phyloP scores from a whole-genome alignment of 2,797 vertebrate species.

The Zenarchopterus dispar region DNA sequence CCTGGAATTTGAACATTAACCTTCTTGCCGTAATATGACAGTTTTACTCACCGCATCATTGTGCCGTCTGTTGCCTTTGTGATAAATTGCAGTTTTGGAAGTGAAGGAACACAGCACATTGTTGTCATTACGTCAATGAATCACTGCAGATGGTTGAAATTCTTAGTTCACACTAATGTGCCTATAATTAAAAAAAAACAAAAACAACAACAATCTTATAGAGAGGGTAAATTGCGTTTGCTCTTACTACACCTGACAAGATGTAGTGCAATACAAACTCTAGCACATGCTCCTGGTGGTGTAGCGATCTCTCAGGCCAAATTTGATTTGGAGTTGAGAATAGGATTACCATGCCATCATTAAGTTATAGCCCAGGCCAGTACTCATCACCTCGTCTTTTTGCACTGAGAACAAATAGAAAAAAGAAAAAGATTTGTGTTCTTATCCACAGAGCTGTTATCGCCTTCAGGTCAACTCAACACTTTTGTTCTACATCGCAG shows the following conservation, averaged over 20 bases:
- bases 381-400: conserved; percentile 4
- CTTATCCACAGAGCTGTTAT: conserved; percentile 18
- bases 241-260: conserved; percentile 3
- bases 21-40: too few relatives aligned
- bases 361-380: conserved; percentile 22
- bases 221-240: conserved; percentile 2
- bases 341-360: conserved; percentile 10
- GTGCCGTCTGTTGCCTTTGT: too few relatives aligned
- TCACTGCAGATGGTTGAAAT: too few relatives aligned
- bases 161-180: not conserved
- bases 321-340: conserved; percentile 34
- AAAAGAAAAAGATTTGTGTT: conserved; percentile 10
- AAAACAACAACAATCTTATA: not conserved
- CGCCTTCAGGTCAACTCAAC: conserved; percentile 21
- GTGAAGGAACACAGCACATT: too few relatives aligned
- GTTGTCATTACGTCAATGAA: too few relatives aligned
- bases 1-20: too few relatives aligned
- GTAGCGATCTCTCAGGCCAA: conserved; percentile 10
- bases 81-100: too few relatives aligned
- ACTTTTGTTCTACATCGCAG: conserved; percentile 13
- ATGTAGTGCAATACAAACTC: conserved; percentile 6
- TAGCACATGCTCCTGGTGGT: conserved; percentile 17
- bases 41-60: too few relatives aligned
- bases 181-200: not conserved
- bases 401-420: conserved; percentile 1